Evolutionary conservation across 2,888 invertebrate species (phyloP).

Genomic region (Tolmerus cingulatus): DNA sequence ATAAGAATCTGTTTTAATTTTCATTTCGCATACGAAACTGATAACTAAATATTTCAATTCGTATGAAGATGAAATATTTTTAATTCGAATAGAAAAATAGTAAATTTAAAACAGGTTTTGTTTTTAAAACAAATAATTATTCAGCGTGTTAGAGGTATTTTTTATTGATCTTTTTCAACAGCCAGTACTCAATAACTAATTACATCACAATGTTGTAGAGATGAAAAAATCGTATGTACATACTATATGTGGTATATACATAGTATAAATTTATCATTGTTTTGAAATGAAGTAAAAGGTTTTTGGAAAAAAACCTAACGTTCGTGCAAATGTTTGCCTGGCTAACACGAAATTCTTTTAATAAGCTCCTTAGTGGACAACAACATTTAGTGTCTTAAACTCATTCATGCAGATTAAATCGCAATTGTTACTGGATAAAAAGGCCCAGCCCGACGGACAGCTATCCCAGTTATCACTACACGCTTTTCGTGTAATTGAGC

Average conservation of each 20-base stretch:
- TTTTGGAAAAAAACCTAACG: not conserved
- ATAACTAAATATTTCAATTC: no score
- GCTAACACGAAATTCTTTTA: not conserved
- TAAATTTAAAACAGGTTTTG: no score
- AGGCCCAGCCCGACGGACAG: not conserved
- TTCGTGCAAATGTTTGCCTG: not conserved
- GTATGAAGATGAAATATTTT: no score
- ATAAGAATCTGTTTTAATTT: no score
- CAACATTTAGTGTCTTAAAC: not conserved
- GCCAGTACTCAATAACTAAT: no score
- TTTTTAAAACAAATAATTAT: no score
- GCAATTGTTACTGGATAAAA: not conserved
- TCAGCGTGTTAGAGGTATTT: no score
- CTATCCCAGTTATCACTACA: conserved; percentile 10
- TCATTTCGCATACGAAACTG: no score
- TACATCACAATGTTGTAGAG: no score
- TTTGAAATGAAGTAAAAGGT: not conserved
- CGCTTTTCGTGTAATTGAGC: conserved; percentile 22
- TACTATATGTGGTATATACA: no score
- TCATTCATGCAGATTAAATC: not conserved
- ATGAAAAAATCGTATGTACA: not conserved
- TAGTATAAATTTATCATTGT: not conserved
- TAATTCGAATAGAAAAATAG: no score
- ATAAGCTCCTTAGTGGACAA: not conserved
- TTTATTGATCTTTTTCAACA: no score